Evolutionary conservation across 2,888 invertebrate species (phyloP), one percentile per base, ranked within the genome.

Genomic region (Argyresthia goedartella): DNA sequence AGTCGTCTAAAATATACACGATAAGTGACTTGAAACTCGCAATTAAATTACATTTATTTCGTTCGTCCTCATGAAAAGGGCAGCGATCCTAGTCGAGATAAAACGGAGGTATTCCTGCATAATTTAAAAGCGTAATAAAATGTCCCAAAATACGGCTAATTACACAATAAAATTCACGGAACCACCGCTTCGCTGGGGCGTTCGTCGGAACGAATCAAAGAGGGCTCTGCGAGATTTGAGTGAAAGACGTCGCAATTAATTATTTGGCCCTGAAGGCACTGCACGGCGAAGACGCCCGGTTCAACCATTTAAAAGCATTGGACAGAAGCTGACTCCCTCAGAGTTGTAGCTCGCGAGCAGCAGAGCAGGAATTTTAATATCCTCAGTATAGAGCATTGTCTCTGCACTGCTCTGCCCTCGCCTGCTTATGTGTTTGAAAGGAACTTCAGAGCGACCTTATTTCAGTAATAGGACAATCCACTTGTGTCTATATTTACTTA

Each of bases 111-210:
- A 71, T 71, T 73, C 66, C 63, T 66, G 66, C 71, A 66, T 74
- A 74, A 76, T 74, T 76, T 75, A 70, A 73, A 73, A 73, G 69
- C 63, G 71, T 61, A 71, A 76, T 77, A 75, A 79, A 78, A 75
- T 68, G 67, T 65, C 63, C 65, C 68, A 66, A 67, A 73, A 71
- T 66, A 65, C 62, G 60, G 58, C 71, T 76, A 76, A 76, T 76
- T 73, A 75, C 65, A 70, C 69, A 71, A 67, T 69, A 65, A 70
- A 72, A 68, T 61, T 62, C 57, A 57, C 52, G 51, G 52, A 56
- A 51, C 50, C 50, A 51, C 48, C 15, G 51, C n/a, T 7, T n/a
- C 46, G 45, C 45, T 25, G 45, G 51, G 45, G 13, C 35, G 34
- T 10, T 15, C 14, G 45, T 6, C 8, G 13, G 16, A 10, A 16